phyloP scores from a whole-genome alignment of 2,797 vertebrate genomes.

The Darevskia mixta region DNA sequence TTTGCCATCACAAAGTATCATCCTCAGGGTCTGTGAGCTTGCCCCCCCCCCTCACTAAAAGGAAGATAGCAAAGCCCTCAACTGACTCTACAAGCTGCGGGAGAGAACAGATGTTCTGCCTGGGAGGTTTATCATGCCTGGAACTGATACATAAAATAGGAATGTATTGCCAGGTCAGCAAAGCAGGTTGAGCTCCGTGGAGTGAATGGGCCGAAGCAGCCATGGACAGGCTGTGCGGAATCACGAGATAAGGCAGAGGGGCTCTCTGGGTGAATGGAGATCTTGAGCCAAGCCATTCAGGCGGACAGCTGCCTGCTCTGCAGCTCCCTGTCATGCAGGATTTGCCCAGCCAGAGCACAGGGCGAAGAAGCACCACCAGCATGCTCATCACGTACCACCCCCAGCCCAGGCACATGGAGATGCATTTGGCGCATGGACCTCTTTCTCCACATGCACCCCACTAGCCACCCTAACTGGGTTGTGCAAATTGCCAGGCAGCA shows the following conservation, averaged over 20 bases:
- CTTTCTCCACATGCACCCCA: neutral
- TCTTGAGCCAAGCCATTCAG: neutral
- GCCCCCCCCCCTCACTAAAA: too few relatives aligned
- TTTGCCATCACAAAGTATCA: neutral
- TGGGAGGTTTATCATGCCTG: neutral
- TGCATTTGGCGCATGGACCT: too few relatives aligned
- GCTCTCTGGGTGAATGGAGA: neutral
- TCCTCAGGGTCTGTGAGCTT: neutral
- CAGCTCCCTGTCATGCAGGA: neutral
- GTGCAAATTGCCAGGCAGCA: too few relatives aligned
- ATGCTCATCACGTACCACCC: neutral
- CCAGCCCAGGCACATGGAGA: neutral
- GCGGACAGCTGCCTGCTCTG: neutral
- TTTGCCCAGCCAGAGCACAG: neutral
- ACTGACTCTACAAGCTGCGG: neutral
- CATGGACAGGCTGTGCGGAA: neutral
- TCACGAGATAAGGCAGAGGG: neutral
- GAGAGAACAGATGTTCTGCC: neutral
- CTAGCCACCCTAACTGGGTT: too few relatives aligned
- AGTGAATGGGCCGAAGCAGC: neutral
- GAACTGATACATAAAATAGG: neutral
- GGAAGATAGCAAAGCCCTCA: neutral
- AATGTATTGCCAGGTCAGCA: neutral
- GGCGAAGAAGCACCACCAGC: neutral
- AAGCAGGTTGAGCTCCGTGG: too few relatives aligned